Conservation (phyloP, 2,113 vertebrate species). For the Oryzias celebensis region DNA sequence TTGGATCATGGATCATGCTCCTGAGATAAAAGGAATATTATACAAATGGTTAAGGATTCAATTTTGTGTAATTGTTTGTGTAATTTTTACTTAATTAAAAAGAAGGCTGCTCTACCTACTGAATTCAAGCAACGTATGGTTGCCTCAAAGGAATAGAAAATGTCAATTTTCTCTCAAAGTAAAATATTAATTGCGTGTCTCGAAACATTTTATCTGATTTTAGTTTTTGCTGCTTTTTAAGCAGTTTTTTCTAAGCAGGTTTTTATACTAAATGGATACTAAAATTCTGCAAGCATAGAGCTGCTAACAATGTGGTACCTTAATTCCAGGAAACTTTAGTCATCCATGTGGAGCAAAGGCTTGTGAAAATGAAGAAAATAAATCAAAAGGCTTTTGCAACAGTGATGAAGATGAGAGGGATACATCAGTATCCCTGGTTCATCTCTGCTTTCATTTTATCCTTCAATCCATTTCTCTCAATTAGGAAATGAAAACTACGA, state of each 20-base stretch:
- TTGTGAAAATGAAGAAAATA: neutral
- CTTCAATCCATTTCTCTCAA: slow-evolving; percentile 52
- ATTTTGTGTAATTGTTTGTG: too few relatives aligned
- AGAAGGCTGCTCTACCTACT: too few relatives aligned
- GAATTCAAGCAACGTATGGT: too few relatives aligned
- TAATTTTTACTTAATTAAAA: too few relatives aligned
- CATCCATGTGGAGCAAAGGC: slow-evolving; percentile 25
- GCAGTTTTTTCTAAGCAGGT: slow-evolving; percentile 23
- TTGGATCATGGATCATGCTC: too few relatives aligned
- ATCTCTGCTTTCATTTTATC: slow-evolving; percentile 31
- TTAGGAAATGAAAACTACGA: slow-evolving; percentile 68
- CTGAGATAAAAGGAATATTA: too few relatives aligned
- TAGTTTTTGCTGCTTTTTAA: too few relatives aligned
- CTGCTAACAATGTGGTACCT: slow-evolving; percentile 41
- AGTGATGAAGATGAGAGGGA: slow-evolving; percentile 23
- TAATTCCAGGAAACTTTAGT: slow-evolving; percentile 51
- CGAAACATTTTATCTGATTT: slow-evolving; percentile 32
- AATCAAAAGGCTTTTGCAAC: slow-evolving; percentile 48
- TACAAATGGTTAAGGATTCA: too few relatives aligned
- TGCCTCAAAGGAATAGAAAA: too few relatives aligned
- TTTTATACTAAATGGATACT: slow-evolving; percentile 46
- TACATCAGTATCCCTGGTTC: slow-evolving; percentile 9
- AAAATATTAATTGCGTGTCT: neutral
- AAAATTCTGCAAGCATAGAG: slow-evolving; percentile 42
- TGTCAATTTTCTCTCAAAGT: too few relatives aligned